Evolutionary conservation across 2,888 invertebrate genomes (phyloP).

Genomic region (Lasioglossum calceatum): DNA sequence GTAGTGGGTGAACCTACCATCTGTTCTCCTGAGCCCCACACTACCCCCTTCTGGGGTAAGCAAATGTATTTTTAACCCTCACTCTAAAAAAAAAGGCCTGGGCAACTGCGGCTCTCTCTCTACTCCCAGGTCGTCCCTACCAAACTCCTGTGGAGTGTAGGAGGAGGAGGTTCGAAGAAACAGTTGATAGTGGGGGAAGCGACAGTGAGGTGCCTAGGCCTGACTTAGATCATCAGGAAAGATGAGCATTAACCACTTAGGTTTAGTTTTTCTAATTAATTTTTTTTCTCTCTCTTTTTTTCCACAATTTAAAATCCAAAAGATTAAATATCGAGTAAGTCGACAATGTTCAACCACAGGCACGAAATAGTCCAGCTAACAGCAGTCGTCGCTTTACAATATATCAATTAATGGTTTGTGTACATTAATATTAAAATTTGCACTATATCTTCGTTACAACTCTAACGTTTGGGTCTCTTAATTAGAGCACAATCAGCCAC

Average conservation of each 20-base stretch:
- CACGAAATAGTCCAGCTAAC: conserved; percentile 77
- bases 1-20: no score
- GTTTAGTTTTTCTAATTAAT: conserved; percentile 3
- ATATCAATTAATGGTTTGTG: conserved; percentile 28
- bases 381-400: conserved; percentile 68
- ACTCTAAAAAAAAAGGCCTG: no score
- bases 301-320: conserved; percentile 39
- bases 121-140: no score
- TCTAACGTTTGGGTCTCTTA: conserved; percentile 44
- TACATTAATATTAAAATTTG: conserved; percentile 69
- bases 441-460: conserved; percentile 64
- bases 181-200: no score
- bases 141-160: no score
- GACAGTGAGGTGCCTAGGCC: no score
- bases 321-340: conserved; percentile 51
- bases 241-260: conserved; percentile 38
- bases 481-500: conserved; percentile 44
- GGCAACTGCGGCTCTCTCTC: no score
- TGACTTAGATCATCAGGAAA: conserved; percentile 43
- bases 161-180: no score
- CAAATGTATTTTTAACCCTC: no score
- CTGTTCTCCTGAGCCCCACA: no score
- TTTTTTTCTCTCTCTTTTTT: background rate
- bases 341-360: conserved; percentile 72
- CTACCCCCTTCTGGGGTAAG: no score